Conservation (phyloP, 2,113 vertebrate species). For the Okapia johnstoni region DNA sequence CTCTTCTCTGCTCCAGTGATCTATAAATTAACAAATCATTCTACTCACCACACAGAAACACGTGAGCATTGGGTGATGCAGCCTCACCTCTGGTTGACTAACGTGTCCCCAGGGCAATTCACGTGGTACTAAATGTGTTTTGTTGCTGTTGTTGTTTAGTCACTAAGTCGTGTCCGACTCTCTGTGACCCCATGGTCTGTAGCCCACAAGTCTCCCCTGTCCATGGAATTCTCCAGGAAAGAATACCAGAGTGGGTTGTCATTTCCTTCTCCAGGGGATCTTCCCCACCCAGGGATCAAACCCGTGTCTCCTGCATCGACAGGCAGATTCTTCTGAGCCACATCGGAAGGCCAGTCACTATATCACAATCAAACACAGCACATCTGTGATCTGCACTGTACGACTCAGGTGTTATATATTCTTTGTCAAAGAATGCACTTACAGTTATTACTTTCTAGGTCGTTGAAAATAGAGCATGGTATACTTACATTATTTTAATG, state of each 20-base stretch:
- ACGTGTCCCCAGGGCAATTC: not conserved
- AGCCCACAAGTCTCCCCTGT: not conserved
- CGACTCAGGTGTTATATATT: not conserved
- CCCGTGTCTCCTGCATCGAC: not conserved
- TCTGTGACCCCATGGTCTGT: fast-evolving
- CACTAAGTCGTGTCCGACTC: fast-evolving
- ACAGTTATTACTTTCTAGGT: not conserved
- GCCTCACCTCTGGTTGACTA: not conserved
- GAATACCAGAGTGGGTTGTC: not conserved
- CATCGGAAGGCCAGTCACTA: not conserved
- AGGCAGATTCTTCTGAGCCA: not conserved
- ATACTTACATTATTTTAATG: not conserved
- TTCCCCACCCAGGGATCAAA: not conserved
- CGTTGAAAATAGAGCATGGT: not conserved
- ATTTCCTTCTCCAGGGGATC: not conserved
- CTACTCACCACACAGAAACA: not conserved
- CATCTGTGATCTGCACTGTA: not conserved
- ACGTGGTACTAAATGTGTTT: not conserved
- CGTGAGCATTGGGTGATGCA: not conserved
- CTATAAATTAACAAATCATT: not conserved
- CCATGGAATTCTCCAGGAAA: not conserved
- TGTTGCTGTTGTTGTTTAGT: not conserved
- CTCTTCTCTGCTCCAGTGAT: not conserved
- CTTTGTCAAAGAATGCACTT: not conserved
- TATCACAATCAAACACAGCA: not conserved